These are phyloP conservation scores for Chorisops tibialis DNA, from an alignment of 2,888 invertebrate species.

Conservation along the genomic window DNA sequence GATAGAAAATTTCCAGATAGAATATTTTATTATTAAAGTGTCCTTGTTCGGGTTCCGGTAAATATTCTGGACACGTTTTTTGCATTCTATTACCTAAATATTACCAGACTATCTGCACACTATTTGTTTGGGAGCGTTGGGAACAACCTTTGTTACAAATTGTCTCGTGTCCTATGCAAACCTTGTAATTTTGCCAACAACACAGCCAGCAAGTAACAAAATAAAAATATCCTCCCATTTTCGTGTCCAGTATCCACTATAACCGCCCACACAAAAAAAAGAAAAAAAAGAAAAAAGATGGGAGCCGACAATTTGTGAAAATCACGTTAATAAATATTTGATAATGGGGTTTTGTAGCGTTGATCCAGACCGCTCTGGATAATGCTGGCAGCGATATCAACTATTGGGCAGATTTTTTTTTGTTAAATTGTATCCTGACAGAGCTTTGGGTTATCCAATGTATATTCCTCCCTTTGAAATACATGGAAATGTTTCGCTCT, in stretches of 20 bases:
- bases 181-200: constrained; percentile 14
- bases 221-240: background rate
- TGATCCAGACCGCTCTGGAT: background rate
- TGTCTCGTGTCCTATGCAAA: constrained; percentile 10
- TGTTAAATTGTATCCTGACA: too few relatives aligned
- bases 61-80: constrained; percentile 24
- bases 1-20: too few relatives aligned
- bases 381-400: too few relatives aligned
- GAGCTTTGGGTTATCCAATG: too few relatives aligned
- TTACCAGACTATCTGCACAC: constrained; percentile 4
- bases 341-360: constrained; percentile 10
- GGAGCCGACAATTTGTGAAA: background rate
- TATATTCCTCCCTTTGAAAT: too few relatives aligned
- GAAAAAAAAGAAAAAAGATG: too few relatives aligned
- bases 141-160: background rate
- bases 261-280: too few relatives aligned
- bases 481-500: too few relatives aligned
- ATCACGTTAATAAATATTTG: constrained; percentile 15
- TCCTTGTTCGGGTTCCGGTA: too few relatives aligned
- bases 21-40: too few relatives aligned
- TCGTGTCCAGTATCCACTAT: background rate
- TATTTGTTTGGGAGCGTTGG: constrained; percentile 11
- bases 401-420: too few relatives aligned
- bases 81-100: constrained; percentile 19
- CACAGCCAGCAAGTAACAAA: constrained; percentile 16